Percentiles rank a stretch among this genome's conserved stretches.
Conservation (phyloP, 2,113 vertebrate genomes). For the Marmota flaviventris region DNA sequence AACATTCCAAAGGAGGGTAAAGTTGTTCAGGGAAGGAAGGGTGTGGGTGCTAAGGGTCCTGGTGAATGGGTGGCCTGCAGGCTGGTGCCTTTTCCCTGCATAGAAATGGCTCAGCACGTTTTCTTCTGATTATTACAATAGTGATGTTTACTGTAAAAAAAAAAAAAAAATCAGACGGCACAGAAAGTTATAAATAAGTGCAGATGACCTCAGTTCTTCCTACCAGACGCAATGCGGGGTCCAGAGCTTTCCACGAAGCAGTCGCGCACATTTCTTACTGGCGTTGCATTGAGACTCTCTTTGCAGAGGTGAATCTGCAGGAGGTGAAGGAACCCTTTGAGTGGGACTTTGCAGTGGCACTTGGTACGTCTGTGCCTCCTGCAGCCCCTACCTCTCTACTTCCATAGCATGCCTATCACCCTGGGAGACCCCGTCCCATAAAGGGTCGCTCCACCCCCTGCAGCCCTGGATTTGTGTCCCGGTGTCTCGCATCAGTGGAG, state of each 20-base stretch:
- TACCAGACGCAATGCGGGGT: background rate
- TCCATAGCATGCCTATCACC: background rate
- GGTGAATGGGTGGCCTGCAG: background rate
- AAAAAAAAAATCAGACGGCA: background rate
- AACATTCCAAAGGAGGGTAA: constrained; percentile 72
- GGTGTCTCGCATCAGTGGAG: background rate
- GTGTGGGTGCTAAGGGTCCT: rapidly evolving
- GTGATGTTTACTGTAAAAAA: constrained; percentile 7
- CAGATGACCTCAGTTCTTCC: background rate
- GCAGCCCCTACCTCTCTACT: background rate
- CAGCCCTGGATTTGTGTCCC: background rate
- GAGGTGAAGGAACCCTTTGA: background rate
- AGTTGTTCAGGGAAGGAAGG: background rate
- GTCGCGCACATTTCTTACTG: background rate
- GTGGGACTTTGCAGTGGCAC: background rate
- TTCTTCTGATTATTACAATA: background rate
- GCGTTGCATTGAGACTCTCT: background rate
- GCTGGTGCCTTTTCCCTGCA: constrained; percentile 57
- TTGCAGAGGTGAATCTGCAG: background rate
- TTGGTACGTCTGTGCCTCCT: rapidly evolving
- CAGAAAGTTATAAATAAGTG: background rate
- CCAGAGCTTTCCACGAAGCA: background rate
- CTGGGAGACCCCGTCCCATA: background rate
- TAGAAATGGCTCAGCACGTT: background rate
- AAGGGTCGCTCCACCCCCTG: rapidly evolving